These are phyloP conservation scores for Lycophotia porphyrea DNA, from an alignment of 2,888 invertebrate species.

Conservation along the genomic window DNA sequence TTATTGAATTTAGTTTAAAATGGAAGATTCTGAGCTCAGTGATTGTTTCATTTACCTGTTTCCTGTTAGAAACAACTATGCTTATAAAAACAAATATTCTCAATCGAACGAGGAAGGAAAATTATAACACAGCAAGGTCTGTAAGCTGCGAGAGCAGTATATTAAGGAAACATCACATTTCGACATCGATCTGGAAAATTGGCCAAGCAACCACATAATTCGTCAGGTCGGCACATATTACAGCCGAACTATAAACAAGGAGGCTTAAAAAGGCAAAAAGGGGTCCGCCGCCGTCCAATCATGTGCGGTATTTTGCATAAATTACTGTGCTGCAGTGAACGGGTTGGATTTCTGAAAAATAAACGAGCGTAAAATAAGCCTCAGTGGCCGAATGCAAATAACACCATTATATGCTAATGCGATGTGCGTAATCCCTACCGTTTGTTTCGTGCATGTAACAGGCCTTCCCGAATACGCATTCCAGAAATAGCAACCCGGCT, in stretches of 20 bases:
- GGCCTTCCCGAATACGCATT: slow-evolving; percentile 79
- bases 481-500: slow-evolving; percentile 75
- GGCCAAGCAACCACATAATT: slow-evolving; percentile 68
- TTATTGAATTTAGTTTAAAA: slow-evolving; percentile 13
- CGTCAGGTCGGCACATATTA: slow-evolving; percentile 70
- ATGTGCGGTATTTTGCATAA: slow-evolving; percentile 87
- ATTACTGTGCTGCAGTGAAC: slow-evolving; percentile 83
- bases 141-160: slow-evolving; percentile 23
- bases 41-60: slow-evolving; percentile 34
- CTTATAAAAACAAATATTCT: slow-evolving; percentile 19
- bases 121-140: slow-evolving; percentile 29
- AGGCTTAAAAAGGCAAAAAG: slow-evolving; percentile 75
- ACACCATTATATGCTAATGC: slow-evolving; percentile 88
- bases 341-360: slow-evolving; percentile 86
- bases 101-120: slow-evolving; percentile 49
- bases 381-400: slow-evolving; percentile 85
- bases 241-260: slow-evolving; percentile 74
- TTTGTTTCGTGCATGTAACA: slow-evolving; percentile 79
- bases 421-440: slow-evolving; percentile 84
- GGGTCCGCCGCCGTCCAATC: slow-evolving; percentile 80
- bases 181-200: slow-evolving; percentile 52
- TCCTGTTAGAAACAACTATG: slow-evolving; percentile 10
- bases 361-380: slow-evolving; percentile 84
- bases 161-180: slow-evolving; percentile 45
- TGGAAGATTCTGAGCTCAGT: slow-evolving; percentile 25